These are phyloP conservation scores for Microcebus griseorufus DNA, from an alignment of 2,113 vertebrate species.

Conservation along the genomic window DNA sequence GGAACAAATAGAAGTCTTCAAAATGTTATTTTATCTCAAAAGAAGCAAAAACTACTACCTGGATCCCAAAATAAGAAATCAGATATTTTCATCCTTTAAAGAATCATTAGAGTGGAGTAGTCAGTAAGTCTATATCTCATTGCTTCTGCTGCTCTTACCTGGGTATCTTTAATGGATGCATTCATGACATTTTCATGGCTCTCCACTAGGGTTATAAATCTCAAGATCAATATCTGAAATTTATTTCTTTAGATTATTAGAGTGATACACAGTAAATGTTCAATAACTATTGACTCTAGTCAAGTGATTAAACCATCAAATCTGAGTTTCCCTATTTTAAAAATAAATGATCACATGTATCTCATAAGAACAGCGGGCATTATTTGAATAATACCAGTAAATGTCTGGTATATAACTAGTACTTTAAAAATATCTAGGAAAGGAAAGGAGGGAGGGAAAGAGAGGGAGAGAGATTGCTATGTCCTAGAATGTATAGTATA, in stretches of 20 bases:
- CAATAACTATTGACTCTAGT: not conserved
- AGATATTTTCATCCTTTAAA: not conserved
- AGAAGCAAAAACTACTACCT: not conserved
- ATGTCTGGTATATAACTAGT: not conserved
- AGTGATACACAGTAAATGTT: constrained; percentile 2
- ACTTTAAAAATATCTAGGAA: not conserved
- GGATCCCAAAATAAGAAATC: not conserved
- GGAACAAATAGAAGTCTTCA: not conserved
- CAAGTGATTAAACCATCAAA: not conserved
- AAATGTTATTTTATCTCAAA: constrained; percentile 5
- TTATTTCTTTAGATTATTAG: not conserved
- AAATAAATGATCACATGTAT: not conserved
- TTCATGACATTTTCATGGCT: constrained; percentile 6
- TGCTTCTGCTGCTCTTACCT: not conserved
- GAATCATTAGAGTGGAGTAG: not conserved
- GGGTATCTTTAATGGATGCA: not conserved
- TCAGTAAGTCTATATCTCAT: not conserved
- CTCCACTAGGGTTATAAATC: not conserved
- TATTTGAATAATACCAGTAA: not conserved
- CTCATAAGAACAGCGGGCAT: not conserved
- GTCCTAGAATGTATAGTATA: not conserved
- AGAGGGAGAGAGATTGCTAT: not conserved
- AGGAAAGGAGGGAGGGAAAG: not conserved
- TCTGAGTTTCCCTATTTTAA: constrained; percentile 11
- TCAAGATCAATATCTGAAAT: constrained; percentile 14